A percentile compares a stretch with the other conserved stretches of the same genome.
Conservation (phyloP, 1,140 invertebrate species). For the Cheumatopsyche charites region DNA sequence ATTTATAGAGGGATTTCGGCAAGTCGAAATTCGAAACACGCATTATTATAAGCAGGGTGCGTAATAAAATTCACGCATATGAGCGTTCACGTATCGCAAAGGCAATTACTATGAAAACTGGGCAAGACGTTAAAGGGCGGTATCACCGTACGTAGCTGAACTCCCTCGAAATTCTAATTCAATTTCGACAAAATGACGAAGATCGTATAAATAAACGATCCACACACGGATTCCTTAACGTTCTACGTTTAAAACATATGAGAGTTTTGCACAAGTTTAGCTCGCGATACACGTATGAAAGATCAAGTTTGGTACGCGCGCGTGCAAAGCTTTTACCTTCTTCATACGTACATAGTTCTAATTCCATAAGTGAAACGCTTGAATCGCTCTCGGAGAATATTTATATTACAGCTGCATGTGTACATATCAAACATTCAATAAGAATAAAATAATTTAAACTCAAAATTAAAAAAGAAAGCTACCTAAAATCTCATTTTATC, state of each 20-base stretch:
- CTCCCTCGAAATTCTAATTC: constrained; percentile 38
- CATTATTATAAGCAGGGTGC: not conserved
- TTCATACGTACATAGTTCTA: not conserved
- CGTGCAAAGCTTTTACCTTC: not conserved
- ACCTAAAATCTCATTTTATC: too few species aligned
- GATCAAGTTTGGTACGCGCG: constrained; percentile 5
- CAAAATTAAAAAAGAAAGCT: too few species aligned
- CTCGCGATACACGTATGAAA: constrained; percentile 9
- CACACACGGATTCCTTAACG: constrained; percentile 22
- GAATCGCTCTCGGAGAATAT: not conserved
- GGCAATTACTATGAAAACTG: constrained; percentile 27
- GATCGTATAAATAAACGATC: constrained; percentile 40
- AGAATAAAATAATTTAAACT: too few species aligned
- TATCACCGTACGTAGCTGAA: not conserved
- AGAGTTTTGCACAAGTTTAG: not conserved
- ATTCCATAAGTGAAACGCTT: not conserved
- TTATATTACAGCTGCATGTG: too few species aligned
- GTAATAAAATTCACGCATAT: not conserved
- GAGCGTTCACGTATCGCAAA: constrained; percentile 4
- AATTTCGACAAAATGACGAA: constrained; percentile 42
- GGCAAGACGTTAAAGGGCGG: not conserved
- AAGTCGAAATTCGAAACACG: not conserved
- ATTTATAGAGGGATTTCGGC: not conserved
- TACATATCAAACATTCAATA: too few species aligned
- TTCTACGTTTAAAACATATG: constrained; percentile 6